Base-by-base conservation (phyloP, 2,797 vertebrate genomes). In the Uromys caudimaculatus region DNA sequence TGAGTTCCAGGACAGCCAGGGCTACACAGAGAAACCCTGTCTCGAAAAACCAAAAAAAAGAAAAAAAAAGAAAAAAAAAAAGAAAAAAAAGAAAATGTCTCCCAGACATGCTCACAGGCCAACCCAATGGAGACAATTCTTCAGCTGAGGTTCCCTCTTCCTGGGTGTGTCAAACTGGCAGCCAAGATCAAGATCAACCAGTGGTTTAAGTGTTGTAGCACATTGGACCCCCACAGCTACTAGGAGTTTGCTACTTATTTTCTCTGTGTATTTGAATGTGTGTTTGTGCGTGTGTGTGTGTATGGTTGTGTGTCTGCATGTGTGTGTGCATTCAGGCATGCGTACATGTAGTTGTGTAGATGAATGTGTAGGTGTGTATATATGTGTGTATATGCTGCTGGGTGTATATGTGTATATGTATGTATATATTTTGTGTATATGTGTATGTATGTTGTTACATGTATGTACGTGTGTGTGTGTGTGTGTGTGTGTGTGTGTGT, bases 161-260 rank as follows among this genome's bases (percentile, higher is more conserved):
- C 58, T 62, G 58, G 8, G 38, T 64, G 41, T 64, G 41, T 64
- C 38, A 17, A 60, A 0, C 11, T 60, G 56, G 38, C 56, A 60
- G 24, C 24, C 56, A 60, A 60, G n/a, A 29, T 60, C 56, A 60
- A 60, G n/a, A 29, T 60, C 56, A 82, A 29, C 56, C 81, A 60
- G 54, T 60, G 38, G 17, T 27, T 60, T 82, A 52, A 19, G 29
- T 2, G 16, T 44, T 6, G 41, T 4, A n/a, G 23, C 58, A 21
- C 60, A 16, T 5, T 24, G 19, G 29, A 17, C n/a, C 14, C 24
- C 79, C 11, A 54, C 1, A 5, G 8, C 2, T 1, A 0, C 62
- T 16, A 13, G 12, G 62, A 47, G 5, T 41, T 21, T 16, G 21
- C 27, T 21, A 24, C 83, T 44, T 19, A 2, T 24, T 50, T 35